These are phyloP conservation scores for Sapajus apella DNA, from an alignment of 2,113 vertebrate genomes.

Conservation along the genomic window DNA sequence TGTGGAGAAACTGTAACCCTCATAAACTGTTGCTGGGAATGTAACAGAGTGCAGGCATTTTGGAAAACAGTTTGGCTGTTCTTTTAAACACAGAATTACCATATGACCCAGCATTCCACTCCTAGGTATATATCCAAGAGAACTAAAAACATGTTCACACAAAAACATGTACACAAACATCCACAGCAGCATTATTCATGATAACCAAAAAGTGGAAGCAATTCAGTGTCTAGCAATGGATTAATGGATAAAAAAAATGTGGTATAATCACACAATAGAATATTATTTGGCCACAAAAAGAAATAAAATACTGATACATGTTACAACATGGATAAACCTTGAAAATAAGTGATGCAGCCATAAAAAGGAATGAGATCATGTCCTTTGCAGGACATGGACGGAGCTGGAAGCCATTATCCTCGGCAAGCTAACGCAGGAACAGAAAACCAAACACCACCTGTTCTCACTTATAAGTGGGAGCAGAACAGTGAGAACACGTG, in stretches of 20 bases:
- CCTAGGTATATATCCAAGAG: not conserved
- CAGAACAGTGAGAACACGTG: too few species aligned
- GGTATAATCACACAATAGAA: not conserved
- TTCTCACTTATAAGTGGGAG: too few species aligned
- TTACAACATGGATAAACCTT: not conserved
- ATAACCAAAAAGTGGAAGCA: not conserved
- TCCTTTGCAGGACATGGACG: too few species aligned
- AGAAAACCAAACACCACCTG: too few species aligned
- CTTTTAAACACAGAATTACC: not conserved
- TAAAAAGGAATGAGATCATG: too few species aligned
- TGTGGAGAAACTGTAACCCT: not conserved
- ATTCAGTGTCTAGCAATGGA: not conserved
- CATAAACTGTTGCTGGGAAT: not conserved
- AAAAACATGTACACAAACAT: not conserved
- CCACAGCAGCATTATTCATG: not conserved
- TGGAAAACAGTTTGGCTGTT: not conserved
- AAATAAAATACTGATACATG: not conserved
- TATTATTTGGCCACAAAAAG: not conserved
- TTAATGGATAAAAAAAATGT: not conserved
- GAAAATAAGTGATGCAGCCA: not conserved
- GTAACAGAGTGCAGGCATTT: not conserved
- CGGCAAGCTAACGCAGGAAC: too few species aligned
- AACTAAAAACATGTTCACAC: not conserved
- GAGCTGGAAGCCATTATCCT: too few species aligned
- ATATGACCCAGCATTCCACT: not conserved